Conservation (phyloP, 2,113 vertebrate genomes). For the Urocitellus parryii region DNA sequence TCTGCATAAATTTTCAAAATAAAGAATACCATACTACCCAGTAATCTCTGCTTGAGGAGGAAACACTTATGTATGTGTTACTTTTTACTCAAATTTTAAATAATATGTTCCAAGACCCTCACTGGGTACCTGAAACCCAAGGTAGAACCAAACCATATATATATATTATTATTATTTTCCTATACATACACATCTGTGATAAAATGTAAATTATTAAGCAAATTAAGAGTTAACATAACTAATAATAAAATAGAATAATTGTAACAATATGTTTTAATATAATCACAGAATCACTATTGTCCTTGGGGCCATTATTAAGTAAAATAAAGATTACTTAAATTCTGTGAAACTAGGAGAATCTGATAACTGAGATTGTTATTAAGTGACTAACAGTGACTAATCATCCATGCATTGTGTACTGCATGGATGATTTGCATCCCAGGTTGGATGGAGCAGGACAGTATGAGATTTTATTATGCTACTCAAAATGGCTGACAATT, state of each 20-base stretch:
- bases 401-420: no score
- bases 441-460: neutral
- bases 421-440: neutral
- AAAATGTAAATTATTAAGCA: neutral
- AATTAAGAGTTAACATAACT: neutral
- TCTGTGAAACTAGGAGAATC: neutral
- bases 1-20: conserved; percentile 55
- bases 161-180: neutral
- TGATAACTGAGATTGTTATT: neutral
- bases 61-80: neutral
- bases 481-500: neutral
- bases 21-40: neutral
- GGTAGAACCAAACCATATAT: neutral
- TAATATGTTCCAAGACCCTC: neutral
- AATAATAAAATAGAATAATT: neutral
- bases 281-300: neutral
- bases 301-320: no score
- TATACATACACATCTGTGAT: neutral
- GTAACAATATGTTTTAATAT: neutral
- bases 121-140: neutral
- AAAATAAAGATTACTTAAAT: neutral
- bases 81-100: conserved; percentile 50
- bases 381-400: neutral
- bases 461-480: neutral
- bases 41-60: conserved; percentile 4